Percentiles rank a stretch among this genome's conserved stretches.
These are phyloP conservation scores for Agrotis puta DNA, from an alignment of 2,888 invertebrate genomes.

Conservation along the genomic window DNA sequence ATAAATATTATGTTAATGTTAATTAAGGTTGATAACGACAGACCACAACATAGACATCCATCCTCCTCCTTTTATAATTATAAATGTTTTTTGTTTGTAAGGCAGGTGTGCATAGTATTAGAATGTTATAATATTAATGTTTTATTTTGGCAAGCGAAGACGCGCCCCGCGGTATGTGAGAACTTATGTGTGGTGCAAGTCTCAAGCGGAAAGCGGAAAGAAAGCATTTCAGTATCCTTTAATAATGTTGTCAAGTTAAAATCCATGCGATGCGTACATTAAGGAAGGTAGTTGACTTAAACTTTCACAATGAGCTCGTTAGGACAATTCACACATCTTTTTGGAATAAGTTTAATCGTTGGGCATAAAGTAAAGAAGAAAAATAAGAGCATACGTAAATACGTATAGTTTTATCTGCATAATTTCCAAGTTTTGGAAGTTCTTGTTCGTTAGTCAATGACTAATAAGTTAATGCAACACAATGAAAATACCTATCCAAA, in stretches of 20 bases:
- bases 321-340: background rate
- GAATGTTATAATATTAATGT: slow-evolving; percentile 87
- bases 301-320: background rate
- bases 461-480: background rate
- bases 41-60: slow-evolving; percentile 60
- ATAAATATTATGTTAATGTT: slow-evolving; percentile 54
- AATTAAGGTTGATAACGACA: slow-evolving; percentile 53
- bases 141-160: slow-evolving; percentile 89
- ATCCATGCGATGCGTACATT: no score
- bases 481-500: background rate
- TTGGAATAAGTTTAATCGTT: no score
- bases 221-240: no score
- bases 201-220: slow-evolving; percentile 23
- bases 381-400: no score
- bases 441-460: background rate
- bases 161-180: slow-evolving; percentile 71
- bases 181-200: slow-evolving; percentile 51
- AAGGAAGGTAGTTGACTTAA: no score
- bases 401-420: background rate
- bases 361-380: no score
- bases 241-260: no score
- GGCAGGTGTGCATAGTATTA: slow-evolving; percentile 83
- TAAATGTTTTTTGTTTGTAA: slow-evolving; percentile 68
- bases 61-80: slow-evolving; percentile 65
- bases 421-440: background rate